Percentiles rank a stretch among this genome's conserved stretches.
These are phyloP conservation scores for Megaceryle maxima DNA, from an alignment of 2,113 vertebrate genomes.

Conservation along the genomic window DNA sequence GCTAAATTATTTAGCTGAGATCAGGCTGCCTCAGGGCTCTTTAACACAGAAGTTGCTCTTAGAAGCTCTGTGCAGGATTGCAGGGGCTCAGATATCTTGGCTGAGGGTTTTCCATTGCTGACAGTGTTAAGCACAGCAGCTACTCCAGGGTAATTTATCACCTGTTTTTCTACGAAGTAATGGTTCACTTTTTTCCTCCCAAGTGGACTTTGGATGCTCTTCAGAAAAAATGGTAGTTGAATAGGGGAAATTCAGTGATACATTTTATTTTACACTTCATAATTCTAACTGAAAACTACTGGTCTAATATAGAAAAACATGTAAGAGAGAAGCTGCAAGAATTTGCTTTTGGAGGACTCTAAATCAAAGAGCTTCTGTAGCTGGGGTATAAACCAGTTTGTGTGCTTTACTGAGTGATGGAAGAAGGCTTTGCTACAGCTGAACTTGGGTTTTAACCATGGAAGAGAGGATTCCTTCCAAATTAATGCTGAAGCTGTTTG, in stretches of 20 bases:
- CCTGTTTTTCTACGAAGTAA: constrained; percentile 10
- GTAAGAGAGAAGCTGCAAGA: background rate
- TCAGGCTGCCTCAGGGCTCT: background rate
- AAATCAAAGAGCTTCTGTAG: background rate
- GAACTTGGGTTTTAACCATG: background rate
- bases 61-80: background rate
- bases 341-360: background rate
- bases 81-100: background rate
- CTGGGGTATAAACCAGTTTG: background rate
- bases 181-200: background rate
- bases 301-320: background rate
- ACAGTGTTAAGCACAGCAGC: background rate
- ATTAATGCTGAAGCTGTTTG: background rate
- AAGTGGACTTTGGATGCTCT: background rate
- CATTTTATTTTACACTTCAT: background rate
- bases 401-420: background rate
- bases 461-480: background rate
- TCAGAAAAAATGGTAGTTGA: background rate
- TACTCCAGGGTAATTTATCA: constrained; percentile 1
- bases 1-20: background rate
- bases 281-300: background rate
- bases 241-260: background rate
- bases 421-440: background rate
- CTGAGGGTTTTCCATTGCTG: background rate
- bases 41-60: background rate